Conservation (phyloP, 2,797 vertebrate species). For the Alauda arvensis region DNA sequence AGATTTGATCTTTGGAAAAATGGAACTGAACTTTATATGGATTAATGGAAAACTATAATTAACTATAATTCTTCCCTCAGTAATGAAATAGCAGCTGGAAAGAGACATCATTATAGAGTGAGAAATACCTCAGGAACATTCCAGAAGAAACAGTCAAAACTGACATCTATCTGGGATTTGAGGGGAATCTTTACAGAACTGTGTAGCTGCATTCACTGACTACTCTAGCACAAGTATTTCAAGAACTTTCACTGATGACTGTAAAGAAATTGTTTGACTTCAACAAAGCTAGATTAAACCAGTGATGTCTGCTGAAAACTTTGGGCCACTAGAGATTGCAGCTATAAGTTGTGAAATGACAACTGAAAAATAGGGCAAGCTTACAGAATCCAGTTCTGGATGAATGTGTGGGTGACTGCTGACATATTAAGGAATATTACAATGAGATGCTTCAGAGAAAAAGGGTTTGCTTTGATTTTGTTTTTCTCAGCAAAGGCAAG, state of each 20-base stretch:
- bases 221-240: neutral
- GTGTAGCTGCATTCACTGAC: neutral
- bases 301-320: neutral
- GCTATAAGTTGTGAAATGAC: neutral
- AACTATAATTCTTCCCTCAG: neutral
- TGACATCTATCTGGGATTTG: neutral
- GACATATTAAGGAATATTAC: neutral
- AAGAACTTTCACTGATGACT: neutral
- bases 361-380: constrained; percentile 17
- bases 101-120: neutral
- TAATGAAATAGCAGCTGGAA: neutral
- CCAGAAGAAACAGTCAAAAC: neutral
- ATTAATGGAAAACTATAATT: neutral
- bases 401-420: constrained; percentile 14
- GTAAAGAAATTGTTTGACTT: neutral
- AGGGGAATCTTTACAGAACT: neutral
- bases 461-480: neutral
- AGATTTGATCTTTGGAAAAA: neutral
- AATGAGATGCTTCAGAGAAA: neutral
- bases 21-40: neutral
- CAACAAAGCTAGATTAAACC: neutral
- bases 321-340: neutral
- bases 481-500: neutral
- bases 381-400: neutral
- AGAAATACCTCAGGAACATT: neutral